phyloP scores from a whole-genome alignment of 2,888 invertebrate species.

The Ichneumon xanthorius region DNA sequence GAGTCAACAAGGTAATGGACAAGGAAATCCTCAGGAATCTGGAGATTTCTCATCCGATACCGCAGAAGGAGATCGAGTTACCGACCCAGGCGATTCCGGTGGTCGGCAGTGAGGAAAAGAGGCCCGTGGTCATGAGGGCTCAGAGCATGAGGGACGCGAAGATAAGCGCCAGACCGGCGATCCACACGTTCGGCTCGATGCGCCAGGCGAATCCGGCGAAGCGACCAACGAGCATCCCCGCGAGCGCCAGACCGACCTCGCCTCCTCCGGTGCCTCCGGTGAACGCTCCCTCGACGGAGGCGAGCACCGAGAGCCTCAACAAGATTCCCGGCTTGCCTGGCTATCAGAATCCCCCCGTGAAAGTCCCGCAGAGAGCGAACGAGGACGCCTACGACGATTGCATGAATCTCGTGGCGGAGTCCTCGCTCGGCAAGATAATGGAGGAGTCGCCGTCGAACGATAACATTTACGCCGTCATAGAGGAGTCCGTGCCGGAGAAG shows the following conservation, averaged over 20 bases:
- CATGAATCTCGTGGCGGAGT: constrained; percentile 88
- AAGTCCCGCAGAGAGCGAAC: constrained; percentile 68
- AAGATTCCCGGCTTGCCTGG: constrained; percentile 86
- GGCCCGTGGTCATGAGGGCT: constrained; percentile 90
- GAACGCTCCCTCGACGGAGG: constrained; percentile 83
- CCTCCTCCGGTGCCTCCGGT: constrained; percentile 90
- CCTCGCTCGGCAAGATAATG: constrained; percentile 88
- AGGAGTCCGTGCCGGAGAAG: constrained; percentile 89
- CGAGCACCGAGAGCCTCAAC: constrained; percentile 71
- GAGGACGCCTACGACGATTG: constrained; percentile 91
- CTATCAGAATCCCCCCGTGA: constrained; percentile 87
- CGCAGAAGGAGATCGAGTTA: constrained; percentile 89
- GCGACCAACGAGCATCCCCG: constrained; percentile 91
- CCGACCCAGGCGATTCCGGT: constrained; percentile 88
- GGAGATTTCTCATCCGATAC: constrained; percentile 94
- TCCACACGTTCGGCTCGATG: constrained; percentile 94
- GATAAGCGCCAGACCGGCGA: constrained; percentile 86
- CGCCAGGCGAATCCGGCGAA: constrained; percentile 88
- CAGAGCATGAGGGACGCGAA: constrained; percentile 91
- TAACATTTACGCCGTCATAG: constrained; percentile 95
- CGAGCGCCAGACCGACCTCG: constrained; percentile 90
- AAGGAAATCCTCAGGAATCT: constrained; percentile 90
- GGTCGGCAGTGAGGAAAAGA: constrained; percentile 86
- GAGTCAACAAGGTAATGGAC: constrained; percentile 89
- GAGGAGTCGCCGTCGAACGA: constrained; percentile 87